Conservation (phyloP, 2,888 invertebrate species). For the Nipponacmea schrenckii region DNA sequence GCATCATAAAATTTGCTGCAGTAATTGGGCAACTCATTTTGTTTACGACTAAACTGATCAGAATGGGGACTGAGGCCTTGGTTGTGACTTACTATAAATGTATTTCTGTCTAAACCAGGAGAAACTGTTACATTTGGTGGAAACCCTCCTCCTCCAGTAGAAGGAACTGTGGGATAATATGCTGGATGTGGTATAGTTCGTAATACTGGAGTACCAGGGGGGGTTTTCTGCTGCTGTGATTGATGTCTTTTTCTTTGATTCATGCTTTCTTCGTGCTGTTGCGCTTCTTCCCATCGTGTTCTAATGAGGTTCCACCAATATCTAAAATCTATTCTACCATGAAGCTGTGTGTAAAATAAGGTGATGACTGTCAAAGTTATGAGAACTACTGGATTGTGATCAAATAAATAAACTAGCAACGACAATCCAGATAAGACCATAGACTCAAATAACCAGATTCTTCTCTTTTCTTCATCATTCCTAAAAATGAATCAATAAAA, state of each 20-base stretch:
- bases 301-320: slow-evolving; percentile 42
- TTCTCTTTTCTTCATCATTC: slow-evolving; percentile 51
- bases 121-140: slow-evolving; percentile 33
- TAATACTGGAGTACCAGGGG: background rate
- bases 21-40: slow-evolving; percentile 6
- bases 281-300: slow-evolving; percentile 61
- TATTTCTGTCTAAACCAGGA: slow-evolving; percentile 28
- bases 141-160: slow-evolving; percentile 10
- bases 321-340: slow-evolving; percentile 46
- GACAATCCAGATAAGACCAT: slow-evolving; percentile 40
- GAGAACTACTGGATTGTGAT: slow-evolving; percentile 57
- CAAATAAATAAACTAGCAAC: slow-evolving; percentile 48
- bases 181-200: slow-evolving; percentile 12
- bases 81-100: slow-evolving; percentile 21
- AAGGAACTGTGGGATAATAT: slow-evolving; percentile 13
- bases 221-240: slow-evolving; percentile 23
- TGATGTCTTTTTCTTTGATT: slow-evolving; percentile 39
- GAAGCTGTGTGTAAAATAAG: slow-evolving; percentile 54
- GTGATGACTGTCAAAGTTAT: slow-evolving; percentile 47
- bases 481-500: slow-evolving; percentile 35
- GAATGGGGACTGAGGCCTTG: slow-evolving; percentile 12
- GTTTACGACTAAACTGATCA: background rate
- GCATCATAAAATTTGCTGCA: background rate
- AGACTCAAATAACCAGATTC: slow-evolving; percentile 60
- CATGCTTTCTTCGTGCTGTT: slow-evolving; percentile 61